Conservation (phyloP, 2,797 vertebrate species). For the Malacoraja senta region DNA sequence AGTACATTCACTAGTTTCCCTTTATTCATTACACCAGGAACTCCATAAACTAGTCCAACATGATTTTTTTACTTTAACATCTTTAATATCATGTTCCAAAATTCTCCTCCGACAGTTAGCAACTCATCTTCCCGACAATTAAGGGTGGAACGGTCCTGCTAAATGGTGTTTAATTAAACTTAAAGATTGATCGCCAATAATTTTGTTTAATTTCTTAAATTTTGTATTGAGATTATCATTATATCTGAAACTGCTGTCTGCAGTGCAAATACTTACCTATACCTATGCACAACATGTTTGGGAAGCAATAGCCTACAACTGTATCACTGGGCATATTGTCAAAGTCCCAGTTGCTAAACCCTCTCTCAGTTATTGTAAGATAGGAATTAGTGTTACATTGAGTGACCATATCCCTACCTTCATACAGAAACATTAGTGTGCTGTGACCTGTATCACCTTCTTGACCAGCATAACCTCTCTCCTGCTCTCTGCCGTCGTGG, state of each 20-base stretch:
- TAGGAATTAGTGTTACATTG: too few relatives aligned
- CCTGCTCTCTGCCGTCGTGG: background rate
- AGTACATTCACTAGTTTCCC: too few relatives aligned
- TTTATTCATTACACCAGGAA: too few relatives aligned
- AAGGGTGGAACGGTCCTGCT: background rate
- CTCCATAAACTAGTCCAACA: too few relatives aligned
- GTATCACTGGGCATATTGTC: background rate
- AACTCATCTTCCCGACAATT: too few relatives aligned
- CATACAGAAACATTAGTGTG: background rate
- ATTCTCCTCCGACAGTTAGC: too few relatives aligned
- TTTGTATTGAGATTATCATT: background rate
- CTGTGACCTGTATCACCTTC: background rate
- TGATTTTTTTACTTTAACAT: too few relatives aligned
- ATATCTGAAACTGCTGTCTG: background rate
- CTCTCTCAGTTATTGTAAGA: background rate
- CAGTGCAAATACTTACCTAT: background rate
- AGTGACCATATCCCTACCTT: background rate
- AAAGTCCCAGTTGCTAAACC: background rate
- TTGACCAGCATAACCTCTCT: background rate
- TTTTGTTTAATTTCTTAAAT: background rate
- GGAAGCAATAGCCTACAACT: background rate
- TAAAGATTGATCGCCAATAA: background rate
- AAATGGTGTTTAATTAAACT: background rate
- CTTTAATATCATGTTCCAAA: too few relatives aligned
- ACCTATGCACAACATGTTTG: background rate